Percentiles rank a stretch among this genome's conserved stretches.
These are phyloP conservation scores for Bombus cullumanus DNA, from an alignment of 1,140 invertebrate species.

Conservation along the genomic window DNA sequence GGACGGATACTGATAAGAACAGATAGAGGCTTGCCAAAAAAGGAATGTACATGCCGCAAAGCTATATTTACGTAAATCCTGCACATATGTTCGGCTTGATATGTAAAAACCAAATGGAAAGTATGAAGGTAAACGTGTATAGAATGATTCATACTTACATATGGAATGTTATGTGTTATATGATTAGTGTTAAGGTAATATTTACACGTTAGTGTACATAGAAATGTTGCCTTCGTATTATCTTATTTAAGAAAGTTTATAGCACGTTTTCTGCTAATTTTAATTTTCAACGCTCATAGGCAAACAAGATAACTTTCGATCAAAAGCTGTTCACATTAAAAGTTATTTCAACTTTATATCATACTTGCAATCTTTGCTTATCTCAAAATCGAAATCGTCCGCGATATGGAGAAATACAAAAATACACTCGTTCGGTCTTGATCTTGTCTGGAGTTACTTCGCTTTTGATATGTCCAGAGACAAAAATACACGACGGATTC, in stretches of 20 bases:
- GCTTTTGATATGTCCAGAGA: not conserved
- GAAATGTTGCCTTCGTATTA: not conserved
- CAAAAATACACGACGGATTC: slow-evolving; percentile 49
- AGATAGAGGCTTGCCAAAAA: no score
- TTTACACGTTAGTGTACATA: not conserved
- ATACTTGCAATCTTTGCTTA: not conserved
- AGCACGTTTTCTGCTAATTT: not conserved
- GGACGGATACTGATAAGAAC: not conserved
- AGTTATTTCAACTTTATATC: not conserved
- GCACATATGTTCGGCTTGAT: not conserved
- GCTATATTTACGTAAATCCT: no score
- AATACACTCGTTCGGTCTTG: not conserved
- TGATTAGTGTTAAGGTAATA: not conserved
- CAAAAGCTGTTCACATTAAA: not conserved
- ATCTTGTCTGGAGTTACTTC: not conserved
- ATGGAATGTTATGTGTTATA: not conserved
- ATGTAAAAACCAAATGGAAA: not conserved
- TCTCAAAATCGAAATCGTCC: not conserved
- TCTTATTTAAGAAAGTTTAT: no score
- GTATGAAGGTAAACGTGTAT: not conserved
- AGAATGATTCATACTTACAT: not conserved
- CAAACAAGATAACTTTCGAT: not conserved
- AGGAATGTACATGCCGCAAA: not conserved
- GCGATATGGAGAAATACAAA: not conserved
- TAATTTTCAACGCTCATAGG: not conserved